Conservation (phyloP, 2,113 vertebrate species). For the Melospiza melodia region DNA sequence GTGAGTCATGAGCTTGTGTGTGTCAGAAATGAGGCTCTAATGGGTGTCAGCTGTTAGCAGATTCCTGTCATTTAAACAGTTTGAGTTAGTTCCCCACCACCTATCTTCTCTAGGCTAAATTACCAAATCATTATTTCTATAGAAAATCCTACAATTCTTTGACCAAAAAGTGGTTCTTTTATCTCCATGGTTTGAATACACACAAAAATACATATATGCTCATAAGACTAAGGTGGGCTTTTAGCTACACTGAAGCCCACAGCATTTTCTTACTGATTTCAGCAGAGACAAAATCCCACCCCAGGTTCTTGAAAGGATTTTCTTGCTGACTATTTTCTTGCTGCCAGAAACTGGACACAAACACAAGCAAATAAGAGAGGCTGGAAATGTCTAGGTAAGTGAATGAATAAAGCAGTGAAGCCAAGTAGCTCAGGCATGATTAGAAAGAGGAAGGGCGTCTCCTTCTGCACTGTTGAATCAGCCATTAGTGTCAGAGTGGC, state of each 20-base stretch:
- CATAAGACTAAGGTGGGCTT: neutral
- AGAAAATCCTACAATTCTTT: neutral
- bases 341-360: neutral
- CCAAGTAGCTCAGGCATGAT: neutral
- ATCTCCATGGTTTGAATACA: neutral
- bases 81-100: neutral
- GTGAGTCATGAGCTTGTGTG: neutral
- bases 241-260: neutral
- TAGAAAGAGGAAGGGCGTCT: constrained; percentile 16
- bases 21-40: constrained; percentile 9
- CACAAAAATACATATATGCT: fast-evolving
- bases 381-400: neutral
- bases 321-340: neutral
- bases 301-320: neutral
- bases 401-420: constrained; percentile 1
- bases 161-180: neutral
- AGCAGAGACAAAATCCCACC: neutral
- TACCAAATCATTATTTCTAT: neutral
- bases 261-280: neutral
- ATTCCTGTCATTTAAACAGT: constrained; percentile 6
- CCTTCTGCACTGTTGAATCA: constrained; percentile 7
- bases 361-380: neutral
- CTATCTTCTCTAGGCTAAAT: neutral
- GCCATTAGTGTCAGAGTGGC: constrained; percentile 29
- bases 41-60: neutral